Evolutionary conservation across 2,113 vertebrate genomes (phyloP).

Genomic region (Terrapene triunguis): DNA sequence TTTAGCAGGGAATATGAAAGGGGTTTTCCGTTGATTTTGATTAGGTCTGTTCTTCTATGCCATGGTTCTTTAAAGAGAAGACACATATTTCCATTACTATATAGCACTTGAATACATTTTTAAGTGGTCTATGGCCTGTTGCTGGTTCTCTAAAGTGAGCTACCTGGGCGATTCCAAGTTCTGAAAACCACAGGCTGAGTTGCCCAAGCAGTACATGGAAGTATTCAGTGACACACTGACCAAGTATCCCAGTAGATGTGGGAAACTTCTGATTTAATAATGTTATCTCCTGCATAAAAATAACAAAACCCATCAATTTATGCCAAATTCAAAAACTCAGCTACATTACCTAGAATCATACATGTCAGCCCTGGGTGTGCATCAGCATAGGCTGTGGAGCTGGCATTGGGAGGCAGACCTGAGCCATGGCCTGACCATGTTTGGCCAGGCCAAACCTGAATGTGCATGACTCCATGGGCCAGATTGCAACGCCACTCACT

Average conservation of each 20-base stretch:
- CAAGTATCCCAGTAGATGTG: neutral
- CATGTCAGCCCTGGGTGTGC: neutral
- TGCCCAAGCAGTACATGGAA: neutral
- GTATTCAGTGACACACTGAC: neutral
- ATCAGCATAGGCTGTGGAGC: neutral
- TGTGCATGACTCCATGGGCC: neutral
- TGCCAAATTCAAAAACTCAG: neutral
- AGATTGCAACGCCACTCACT: neutral
- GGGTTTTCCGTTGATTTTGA: constrained; percentile 44
- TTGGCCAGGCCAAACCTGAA: neutral
- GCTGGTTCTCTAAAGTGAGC: neutral
- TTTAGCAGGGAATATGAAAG: constrained; percentile 53
- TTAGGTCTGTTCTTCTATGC: neutral
- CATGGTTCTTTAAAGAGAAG: neutral
- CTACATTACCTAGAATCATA: neutral
- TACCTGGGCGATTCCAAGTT: neutral
- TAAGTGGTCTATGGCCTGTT: accelerated
- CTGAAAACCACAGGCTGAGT: neutral
- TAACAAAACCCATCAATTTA: neutral
- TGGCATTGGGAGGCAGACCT: neutral
- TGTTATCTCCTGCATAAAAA: neutral
- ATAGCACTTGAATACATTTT: neutral
- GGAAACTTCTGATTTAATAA: neutral
- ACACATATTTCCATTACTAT: neutral
- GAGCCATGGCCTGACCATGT: neutral